A percentile compares a stretch with the other conserved stretches of the same genome.
These are phyloP conservation scores for Hypotaenidia okinawae DNA, from an alignment of 2,797 vertebrate species.

Conservation along the genomic window DNA sequence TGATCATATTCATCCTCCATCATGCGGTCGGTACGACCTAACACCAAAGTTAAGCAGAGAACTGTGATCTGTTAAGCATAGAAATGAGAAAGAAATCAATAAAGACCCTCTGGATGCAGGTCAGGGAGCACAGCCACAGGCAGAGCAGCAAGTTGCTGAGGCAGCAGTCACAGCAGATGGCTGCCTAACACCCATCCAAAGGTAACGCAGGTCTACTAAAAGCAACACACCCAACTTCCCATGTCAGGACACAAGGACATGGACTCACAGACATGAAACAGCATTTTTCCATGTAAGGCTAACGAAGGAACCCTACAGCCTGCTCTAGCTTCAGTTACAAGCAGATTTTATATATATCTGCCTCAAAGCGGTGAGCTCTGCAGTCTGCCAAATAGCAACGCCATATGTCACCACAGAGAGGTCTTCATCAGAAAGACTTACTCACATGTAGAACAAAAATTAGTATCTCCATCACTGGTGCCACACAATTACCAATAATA, in stretches of 20 bases:
- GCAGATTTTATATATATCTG: background rate
- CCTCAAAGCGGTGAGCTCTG: background rate
- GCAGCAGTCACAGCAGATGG: background rate
- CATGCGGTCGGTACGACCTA: fast-evolving
- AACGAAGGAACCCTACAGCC: background rate
- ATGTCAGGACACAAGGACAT: background rate
- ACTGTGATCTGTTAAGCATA: background rate
- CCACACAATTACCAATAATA: background rate
- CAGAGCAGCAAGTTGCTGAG: background rate
- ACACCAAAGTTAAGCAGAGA: background rate
- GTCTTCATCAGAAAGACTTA: background rate
- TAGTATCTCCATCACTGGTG: background rate
- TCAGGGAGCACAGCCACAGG: background rate
- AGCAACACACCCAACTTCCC: background rate
- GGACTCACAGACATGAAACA: background rate
- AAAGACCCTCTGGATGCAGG: background rate
- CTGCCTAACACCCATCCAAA: background rate
- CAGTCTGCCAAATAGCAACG: background rate
- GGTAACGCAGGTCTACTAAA: background rate
- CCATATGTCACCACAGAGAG: background rate
- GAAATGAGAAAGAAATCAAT: background rate
- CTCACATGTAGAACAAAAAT: background rate
- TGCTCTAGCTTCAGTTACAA: background rate
- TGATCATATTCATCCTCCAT: background rate
- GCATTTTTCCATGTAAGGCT: background rate